Conservation (phyloP, 2,888 invertebrate species). For the Crematogaster levior region DNA sequence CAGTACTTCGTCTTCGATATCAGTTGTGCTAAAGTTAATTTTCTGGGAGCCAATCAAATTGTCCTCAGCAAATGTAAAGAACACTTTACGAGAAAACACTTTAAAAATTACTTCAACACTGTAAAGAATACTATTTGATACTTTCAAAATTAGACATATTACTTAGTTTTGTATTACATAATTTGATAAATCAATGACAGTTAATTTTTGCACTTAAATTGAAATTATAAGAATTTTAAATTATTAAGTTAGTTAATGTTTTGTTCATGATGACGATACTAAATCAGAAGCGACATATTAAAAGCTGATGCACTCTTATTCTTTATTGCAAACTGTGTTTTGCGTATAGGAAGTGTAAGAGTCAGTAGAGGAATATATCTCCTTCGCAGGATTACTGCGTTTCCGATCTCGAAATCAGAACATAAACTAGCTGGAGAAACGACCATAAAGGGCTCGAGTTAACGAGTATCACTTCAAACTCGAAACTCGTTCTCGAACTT, state of each 20-base stretch:
- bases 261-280: background rate
- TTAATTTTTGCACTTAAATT: background rate
- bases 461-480: conserved; percentile 65
- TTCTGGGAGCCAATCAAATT: background rate
- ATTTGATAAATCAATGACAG: background rate
- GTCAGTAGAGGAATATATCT: background rate
- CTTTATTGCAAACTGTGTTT: background rate
- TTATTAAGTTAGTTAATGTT: background rate
- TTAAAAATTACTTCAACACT: background rate
- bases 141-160: background rate
- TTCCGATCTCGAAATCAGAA: conserved; percentile 52
- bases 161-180: background rate
- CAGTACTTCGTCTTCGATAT: background rate
- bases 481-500: conserved; percentile 57
- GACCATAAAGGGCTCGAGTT: conserved; percentile 58
- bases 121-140: background rate
- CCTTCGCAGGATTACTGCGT: conserved; percentile 33
- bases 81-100: background rate
- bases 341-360: background rate
- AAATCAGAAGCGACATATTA: conserved; percentile 1
- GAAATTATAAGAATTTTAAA: background rate
- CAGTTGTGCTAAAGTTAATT: background rate
- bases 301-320: background rate
- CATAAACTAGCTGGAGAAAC: conserved; percentile 57
- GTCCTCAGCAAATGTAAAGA: background rate